These are phyloP conservation scores for Colostygia pectinataria DNA, from an alignment of 2,888 invertebrate genomes.

Conservation along the genomic window DNA sequence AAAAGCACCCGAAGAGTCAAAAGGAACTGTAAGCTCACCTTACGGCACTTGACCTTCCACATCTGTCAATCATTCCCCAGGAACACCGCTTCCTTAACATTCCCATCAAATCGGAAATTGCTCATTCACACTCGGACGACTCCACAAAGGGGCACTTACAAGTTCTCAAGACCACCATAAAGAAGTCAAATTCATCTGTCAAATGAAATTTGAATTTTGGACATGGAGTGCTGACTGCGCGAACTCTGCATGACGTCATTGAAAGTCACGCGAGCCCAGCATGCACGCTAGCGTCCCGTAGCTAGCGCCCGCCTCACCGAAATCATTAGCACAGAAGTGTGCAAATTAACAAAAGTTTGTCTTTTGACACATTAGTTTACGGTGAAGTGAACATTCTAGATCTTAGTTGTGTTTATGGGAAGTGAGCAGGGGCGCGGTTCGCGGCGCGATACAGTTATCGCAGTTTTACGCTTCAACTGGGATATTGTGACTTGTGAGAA, in stretches of 20 bases:
- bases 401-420: constrained; percentile 67
- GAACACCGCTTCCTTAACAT: constrained; percentile 38
- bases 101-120: constrained; percentile 73
- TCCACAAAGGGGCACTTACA: constrained; percentile 55
- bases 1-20: constrained; percentile 5
- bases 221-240: constrained; percentile 53
- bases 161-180: constrained; percentile 56
- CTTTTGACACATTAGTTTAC: constrained; percentile 64
- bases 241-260: constrained; percentile 62
- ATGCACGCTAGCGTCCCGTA: constrained; percentile 38
- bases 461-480: constrained; percentile 49
- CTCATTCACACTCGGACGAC: constrained; percentile 70
- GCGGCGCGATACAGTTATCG: constrained; percentile 44
- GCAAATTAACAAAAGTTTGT: constrained; percentile 54
- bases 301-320: constrained; percentile 38
- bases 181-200: constrained; percentile 65
- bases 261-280: constrained; percentile 56
- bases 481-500: constrained; percentile 43
- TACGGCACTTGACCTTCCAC: constrained; percentile 36
- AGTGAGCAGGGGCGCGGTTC: constrained; percentile 58
- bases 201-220: constrained; percentile 59
- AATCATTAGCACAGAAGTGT: constrained; percentile 48
- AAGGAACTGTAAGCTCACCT: constrained; percentile 8
- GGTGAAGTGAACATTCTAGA: constrained; percentile 71
- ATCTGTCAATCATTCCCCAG: constrained; percentile 44